Evolutionary conservation across 2,113 vertebrate genomes (phyloP).

Genomic region (Gasterosteus nipponicus): DNA sequence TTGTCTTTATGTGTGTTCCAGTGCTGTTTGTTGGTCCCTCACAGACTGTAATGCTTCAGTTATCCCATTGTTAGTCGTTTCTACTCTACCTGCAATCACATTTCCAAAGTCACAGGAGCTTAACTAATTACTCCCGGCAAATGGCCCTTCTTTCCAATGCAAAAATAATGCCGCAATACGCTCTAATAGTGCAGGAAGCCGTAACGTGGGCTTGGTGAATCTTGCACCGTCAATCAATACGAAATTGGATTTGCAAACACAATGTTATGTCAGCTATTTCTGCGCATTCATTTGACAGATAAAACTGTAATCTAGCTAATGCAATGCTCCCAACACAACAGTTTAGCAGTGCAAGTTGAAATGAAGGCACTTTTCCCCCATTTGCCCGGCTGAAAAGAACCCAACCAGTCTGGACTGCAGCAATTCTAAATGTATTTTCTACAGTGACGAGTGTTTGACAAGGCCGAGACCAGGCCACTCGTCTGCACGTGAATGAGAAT

Average conservation of each 20-base stretch:
- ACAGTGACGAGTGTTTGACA: slow-evolving; percentile 39
- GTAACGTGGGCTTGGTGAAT: slow-evolving; percentile 56
- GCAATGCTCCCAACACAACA: slow-evolving; percentile 49
- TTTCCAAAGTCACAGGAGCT: slow-evolving; percentile 74
- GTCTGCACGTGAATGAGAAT: slow-evolving; percentile 44
- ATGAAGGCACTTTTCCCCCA: slow-evolving; percentile 37
- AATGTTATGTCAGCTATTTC: slow-evolving; percentile 76
- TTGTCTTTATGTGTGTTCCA: slow-evolving; percentile 3
- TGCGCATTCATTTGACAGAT: slow-evolving; percentile 71
- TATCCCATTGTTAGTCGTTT: slow-evolving; percentile 67
- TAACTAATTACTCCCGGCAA: slow-evolving; percentile 76
- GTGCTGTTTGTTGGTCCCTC: slow-evolving; percentile 57
- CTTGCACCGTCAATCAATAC: slow-evolving; percentile 73
- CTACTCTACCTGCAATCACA: slow-evolving; percentile 77
- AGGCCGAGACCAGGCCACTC: slow-evolving; percentile 27
- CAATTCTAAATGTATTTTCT: slow-evolving; percentile 22
- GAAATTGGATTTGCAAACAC: slow-evolving; percentile 76
- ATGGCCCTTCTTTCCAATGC: slow-evolving; percentile 59
- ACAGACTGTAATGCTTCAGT: slow-evolving; percentile 67
- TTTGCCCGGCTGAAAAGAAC: slow-evolving; percentile 11
- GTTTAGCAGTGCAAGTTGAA: slow-evolving; percentile 40
- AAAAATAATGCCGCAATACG: slow-evolving; percentile 62
- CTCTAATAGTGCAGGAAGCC: slow-evolving; percentile 66
- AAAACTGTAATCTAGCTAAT: slow-evolving; percentile 77
- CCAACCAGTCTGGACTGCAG: slow-evolving; percentile 29